These are phyloP conservation scores for Aldabrachelys gigantea DNA, from an alignment of 2,113 vertebrate species.

Conservation along the genomic window DNA sequence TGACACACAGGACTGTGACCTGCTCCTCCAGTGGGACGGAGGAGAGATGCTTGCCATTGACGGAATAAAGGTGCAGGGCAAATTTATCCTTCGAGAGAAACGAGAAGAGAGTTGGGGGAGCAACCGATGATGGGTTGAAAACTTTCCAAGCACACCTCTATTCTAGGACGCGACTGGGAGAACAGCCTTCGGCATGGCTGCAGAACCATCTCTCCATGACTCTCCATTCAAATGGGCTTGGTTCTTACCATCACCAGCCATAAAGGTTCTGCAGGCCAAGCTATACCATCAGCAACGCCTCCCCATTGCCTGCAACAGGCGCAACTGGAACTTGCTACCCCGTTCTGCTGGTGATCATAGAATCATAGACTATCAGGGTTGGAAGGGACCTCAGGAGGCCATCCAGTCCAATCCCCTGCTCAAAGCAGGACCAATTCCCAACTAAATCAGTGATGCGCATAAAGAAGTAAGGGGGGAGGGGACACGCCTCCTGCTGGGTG, in stretches of 20 bases:
- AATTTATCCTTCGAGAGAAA: constrained; percentile 81
- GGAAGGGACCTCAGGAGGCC: no score
- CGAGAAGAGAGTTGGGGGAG: background rate
- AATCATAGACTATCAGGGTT: no score
- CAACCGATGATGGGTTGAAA: no score
- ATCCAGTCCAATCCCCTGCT: no score
- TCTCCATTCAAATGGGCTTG: background rate
- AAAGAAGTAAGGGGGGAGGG: background rate
- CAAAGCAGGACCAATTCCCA: no score
- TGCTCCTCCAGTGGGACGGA: constrained; percentile 85
- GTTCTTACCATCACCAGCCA: background rate
- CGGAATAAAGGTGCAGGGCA: constrained; percentile 90
- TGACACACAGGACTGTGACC: constrained; percentile 86
- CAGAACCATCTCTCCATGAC: background rate
- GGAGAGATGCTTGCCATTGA: constrained; percentile 88
- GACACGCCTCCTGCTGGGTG: background rate
- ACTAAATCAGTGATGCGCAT: no score
- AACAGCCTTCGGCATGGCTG: background rate
- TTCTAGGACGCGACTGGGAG: background rate
- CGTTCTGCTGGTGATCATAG: background rate
- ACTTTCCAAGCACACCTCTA: background rate
- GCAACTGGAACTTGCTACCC: background rate
- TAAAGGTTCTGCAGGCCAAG: no score
- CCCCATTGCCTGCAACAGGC: background rate
- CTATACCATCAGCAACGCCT: no score